These are phyloP conservation scores for Microcebus tavaratra DNA, from an alignment of 2,113 vertebrate genomes.

Conservation along the genomic window DNA sequence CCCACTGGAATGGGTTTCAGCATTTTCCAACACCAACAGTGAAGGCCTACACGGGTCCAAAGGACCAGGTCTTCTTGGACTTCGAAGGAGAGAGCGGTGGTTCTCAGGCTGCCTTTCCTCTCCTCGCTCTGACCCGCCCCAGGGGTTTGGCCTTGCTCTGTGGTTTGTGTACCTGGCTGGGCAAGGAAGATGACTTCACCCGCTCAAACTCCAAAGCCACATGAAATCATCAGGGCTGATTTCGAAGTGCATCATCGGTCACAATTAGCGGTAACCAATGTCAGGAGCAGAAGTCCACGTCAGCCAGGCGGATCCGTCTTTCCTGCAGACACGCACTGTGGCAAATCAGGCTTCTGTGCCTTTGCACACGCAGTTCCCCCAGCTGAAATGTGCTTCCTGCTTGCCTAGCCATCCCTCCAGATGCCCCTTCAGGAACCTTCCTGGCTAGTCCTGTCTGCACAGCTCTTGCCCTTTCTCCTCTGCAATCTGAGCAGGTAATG, in stretches of 20 bases:
- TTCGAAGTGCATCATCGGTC: not conserved
- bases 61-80: not conserved
- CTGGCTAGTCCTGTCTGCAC: not conserved
- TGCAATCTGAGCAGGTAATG: not conserved
- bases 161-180: constrained; percentile 23
- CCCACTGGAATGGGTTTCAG: not conserved
- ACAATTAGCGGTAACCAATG: not conserved
- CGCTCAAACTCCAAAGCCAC: not conserved
- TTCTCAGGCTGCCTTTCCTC: not conserved
- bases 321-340: not conserved
- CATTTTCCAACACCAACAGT: not conserved
- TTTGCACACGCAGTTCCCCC: not conserved
- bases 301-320: not conserved
- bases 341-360: not conserved
- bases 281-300: not conserved
- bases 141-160: not conserved
- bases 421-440: not conserved
- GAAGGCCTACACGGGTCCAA: not conserved
- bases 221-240: not conserved
- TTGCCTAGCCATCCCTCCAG: not conserved
- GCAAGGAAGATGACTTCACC: constrained; percentile 19
- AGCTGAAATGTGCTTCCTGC: not conserved
- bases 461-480: not conserved
- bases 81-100: not conserved
- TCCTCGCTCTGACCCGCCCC: not conserved